phyloP scores from a whole-genome alignment of 1,140 invertebrate genomes.

The Paraescarpia echinospica region DNA sequence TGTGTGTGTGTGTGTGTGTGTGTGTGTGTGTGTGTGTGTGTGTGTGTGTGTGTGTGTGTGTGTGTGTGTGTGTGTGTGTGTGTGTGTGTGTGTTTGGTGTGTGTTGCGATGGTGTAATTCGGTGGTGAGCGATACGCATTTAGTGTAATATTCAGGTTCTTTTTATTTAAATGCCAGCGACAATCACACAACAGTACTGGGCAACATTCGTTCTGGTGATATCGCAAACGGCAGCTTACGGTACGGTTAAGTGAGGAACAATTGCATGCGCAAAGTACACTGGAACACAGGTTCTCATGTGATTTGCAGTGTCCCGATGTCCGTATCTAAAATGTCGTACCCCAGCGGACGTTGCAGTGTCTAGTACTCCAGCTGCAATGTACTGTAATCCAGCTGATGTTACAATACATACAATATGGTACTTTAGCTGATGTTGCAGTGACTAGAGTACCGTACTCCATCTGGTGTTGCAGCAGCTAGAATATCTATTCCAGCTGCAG shows the following conservation, averaged over 20 bases:
- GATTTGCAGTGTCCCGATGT: not conserved
- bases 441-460: conserved; percentile 13
- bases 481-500: not conserved
- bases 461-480: conserved; percentile 19
- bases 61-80: too few relatives aligned
- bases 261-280: not conserved
- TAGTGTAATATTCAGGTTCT: not conserved
- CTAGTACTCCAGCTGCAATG: conserved; percentile 19
- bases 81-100: not conserved
- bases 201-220: not conserved
- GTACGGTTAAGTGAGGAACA: not conserved
- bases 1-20: not conserved
- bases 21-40: not conserved
- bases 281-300: not conserved
- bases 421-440: not conserved
- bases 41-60: too few relatives aligned
- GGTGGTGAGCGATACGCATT: not conserved
- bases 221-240: not conserved
- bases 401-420: conserved; percentile 16
- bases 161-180: not conserved
- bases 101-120: not conserved
- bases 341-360: not conserved
- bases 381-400: conserved; percentile 9
- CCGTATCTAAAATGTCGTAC: not conserved
- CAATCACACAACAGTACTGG: not conserved